Conservation (phyloP, 2,797 vertebrate genomes). For the Onychomys torridus region DNA sequence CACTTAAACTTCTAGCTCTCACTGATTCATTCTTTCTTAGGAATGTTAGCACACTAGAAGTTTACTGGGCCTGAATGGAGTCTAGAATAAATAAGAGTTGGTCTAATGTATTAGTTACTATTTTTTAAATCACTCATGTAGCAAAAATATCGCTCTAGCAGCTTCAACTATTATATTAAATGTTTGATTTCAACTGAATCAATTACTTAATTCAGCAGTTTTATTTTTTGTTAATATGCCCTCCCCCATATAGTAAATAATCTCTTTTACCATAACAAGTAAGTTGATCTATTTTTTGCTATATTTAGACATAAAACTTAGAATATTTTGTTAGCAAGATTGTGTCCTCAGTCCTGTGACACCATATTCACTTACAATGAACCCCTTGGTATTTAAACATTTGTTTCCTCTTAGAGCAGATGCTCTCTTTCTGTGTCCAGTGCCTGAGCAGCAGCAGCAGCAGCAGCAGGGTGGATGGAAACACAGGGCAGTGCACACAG, state of each 20-base stretch:
- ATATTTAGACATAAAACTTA: neutral
- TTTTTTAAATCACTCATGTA: neutral
- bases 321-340: neutral
- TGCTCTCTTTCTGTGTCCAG: neutral
- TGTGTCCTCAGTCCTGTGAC: neutral
- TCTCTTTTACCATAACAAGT: slow-evolving; percentile 3
- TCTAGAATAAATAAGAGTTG: neutral
- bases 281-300: neutral
- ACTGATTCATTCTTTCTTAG: neutral
- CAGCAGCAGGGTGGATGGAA: neutral
- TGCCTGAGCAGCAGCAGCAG: neutral
- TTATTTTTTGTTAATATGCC: neutral
- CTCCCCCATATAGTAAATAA: neutral
- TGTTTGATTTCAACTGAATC: slow-evolving; percentile 21
- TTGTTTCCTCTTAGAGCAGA: neutral
- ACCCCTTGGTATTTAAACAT: neutral
- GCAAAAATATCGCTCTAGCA: neutral
- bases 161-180: neutral
- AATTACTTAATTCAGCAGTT: neutral
- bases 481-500: neutral
- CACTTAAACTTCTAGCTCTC: neutral
- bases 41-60: neutral
- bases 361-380: neutral
- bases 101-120: neutral
- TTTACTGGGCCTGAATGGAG: neutral